Percentiles rank a stretch among this genome's conserved stretches.
These are phyloP conservation scores for Pseudorectes ferrugineus DNA, from an alignment of 2,113 vertebrate species.

Conservation along the genomic window DNA sequence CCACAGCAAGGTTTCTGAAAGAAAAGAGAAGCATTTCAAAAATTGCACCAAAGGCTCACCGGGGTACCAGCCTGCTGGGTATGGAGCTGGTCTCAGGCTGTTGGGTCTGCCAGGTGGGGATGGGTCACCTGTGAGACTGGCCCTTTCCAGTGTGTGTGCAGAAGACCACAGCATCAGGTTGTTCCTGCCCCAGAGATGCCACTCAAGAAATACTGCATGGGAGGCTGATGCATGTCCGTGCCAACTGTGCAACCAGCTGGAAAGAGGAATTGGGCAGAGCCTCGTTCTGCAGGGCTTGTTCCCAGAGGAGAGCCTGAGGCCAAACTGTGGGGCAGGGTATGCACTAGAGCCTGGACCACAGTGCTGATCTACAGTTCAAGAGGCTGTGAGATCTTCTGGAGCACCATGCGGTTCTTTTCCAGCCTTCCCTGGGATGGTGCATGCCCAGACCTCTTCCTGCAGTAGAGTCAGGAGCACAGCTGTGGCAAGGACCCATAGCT, in stretches of 20 bases:
- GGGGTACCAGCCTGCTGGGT: not conserved
- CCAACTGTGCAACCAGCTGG: fast-evolving
- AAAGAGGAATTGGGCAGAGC: not conserved
- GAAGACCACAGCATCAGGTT: not conserved
- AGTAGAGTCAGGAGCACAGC: not conserved
- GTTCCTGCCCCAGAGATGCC: not conserved
- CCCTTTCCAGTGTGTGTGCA: not conserved
- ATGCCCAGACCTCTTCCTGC: slow-evolving; percentile 25
- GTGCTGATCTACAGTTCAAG: not conserved
- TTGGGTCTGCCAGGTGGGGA: not conserved
- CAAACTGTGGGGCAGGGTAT: fast-evolving
- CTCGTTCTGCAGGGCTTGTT: not conserved
- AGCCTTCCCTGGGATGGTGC: not conserved
- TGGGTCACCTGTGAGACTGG: not conserved
- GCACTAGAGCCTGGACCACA: fast-evolving
- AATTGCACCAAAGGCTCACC: not conserved
- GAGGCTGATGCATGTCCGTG: fast-evolving
- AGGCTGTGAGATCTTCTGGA: not conserved
- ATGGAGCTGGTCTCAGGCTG: not conserved
- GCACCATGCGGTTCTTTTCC: not conserved
- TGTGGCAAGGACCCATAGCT: slow-evolving; percentile 36
- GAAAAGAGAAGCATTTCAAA: not conserved
- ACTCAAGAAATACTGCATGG: not conserved
- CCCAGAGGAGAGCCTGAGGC: not conserved
- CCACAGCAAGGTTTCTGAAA: not conserved